Conservation (phyloP, 2,888 invertebrate genomes). For the Drosophila silvestris region DNA sequence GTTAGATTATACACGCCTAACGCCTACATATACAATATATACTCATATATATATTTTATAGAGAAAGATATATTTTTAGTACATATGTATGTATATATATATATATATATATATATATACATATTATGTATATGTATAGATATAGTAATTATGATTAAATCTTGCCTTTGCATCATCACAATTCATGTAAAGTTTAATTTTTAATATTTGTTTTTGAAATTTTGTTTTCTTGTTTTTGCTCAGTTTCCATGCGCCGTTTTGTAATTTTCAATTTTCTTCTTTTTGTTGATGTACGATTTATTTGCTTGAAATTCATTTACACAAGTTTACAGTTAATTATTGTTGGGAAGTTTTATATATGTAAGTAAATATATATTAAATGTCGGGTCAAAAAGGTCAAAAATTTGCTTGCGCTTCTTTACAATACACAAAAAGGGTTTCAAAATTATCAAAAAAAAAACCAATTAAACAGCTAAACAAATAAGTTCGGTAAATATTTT, state of each 20-base stretch:
- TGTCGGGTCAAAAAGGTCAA: conserved; percentile 47
- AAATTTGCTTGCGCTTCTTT: conserved; percentile 62
- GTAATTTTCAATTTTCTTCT: conserved; percentile 29
- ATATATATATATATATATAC: conserved; percentile 50
- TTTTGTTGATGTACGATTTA: conserved; percentile 28
- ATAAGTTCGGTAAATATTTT: conserved; percentile 64
- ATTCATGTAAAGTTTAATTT: conserved; percentile 74
- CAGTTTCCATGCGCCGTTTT: conserved; percentile 60
- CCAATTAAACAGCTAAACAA: conserved; percentile 73
- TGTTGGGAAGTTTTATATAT: conserved; percentile 14
- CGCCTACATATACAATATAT: conserved; percentile 71
- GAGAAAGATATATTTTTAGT: conserved; percentile 53
- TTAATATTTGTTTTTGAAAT: conserved; percentile 45
- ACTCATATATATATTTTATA: conserved; percentile 62
- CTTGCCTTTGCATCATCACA: conserved; percentile 80
- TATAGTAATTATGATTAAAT: conserved; percentile 79
- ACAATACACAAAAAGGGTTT: conserved; percentile 62
- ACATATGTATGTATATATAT: conserved; percentile 56
- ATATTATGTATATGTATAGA: conserved; percentile 61
- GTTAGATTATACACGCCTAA: conserved; percentile 79
- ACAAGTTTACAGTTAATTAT: conserved; percentile 60
- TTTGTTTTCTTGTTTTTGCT: conserved; percentile 50
- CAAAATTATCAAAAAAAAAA: conserved; percentile 38
- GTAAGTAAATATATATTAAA: conserved; percentile 31
- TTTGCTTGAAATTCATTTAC: conserved; percentile 57